phyloP scores from a whole-genome alignment of 2,797 vertebrate species.

The Eulemur coronatus region DNA sequence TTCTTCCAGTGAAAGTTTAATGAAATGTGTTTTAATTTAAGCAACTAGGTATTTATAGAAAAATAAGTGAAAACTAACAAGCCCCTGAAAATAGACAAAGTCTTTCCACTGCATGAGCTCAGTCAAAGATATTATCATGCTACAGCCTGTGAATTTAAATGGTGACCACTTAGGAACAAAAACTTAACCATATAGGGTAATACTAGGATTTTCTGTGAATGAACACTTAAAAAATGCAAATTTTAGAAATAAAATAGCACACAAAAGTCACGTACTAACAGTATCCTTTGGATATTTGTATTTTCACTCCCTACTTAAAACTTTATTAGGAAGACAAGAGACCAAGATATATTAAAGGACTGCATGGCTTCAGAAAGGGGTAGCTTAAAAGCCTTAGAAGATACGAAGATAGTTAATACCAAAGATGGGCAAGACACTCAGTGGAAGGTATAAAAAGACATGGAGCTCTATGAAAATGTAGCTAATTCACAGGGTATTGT shows the following conservation, averaged over 20 bases:
- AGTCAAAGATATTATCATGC: slow-evolving; percentile 12
- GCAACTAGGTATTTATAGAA: background rate
- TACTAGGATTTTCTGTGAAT: slow-evolving; percentile 20
- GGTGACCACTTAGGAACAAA: background rate
- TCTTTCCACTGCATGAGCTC: slow-evolving; percentile 16
- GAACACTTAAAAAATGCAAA: slow-evolving; percentile 31
- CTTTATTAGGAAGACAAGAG: slow-evolving; percentile 45
- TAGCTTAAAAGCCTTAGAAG: background rate
- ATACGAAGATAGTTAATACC: background rate
- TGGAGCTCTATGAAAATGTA: background rate
- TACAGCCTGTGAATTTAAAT: slow-evolving; percentile 30
- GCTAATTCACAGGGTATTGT: background rate
- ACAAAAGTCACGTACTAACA: slow-evolving; percentile 36
- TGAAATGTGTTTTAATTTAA: slow-evolving; percentile 13
- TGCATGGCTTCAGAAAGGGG: slow-evolving; percentile 37
- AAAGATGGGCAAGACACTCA: background rate
- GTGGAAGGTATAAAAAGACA: slow-evolving; percentile 9
- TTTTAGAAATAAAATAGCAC: slow-evolving; percentile 58
- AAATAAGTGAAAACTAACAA: slow-evolving; percentile 37
- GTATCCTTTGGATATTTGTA: slow-evolving; percentile 48
- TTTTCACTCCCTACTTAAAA: slow-evolving; percentile 53
- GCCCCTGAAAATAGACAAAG: slow-evolving; percentile 9
- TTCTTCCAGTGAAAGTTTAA: slow-evolving; percentile 10
- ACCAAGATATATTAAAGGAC: slow-evolving; percentile 33
- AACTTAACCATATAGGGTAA: background rate